Evolutionary conservation across 2,797 vertebrate species (phyloP), one percentile per base, ranked within the genome.

Genomic region (Morus bassanus): DNA sequence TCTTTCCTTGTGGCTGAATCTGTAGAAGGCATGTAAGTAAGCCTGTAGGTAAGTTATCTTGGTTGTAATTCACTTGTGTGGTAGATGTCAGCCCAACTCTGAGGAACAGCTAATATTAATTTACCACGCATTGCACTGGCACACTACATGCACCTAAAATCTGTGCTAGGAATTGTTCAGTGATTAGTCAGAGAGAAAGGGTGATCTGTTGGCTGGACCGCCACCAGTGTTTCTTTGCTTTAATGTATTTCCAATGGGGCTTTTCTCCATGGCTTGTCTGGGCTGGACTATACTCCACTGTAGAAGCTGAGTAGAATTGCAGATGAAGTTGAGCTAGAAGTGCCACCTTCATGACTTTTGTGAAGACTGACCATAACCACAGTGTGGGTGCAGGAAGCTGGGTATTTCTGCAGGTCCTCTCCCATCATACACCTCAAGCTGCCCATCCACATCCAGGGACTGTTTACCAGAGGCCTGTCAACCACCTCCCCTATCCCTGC

Each of bases 341-440:
- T 39, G 17, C 3, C 24, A 56, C 35, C 12, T 74, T 69, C 28
- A 24, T 37, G 5, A 33, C 31, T 48, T 84, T 60, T 67, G 28
- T 57, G 54, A 68, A 61, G 30, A 39, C 11, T 83, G 35, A 41
- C 22, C 16, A 25, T 21, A 67, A 37, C 14, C 15, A 27, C 18
- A 33, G 27, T 5, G 1, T 23, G 17, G 13, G 24, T 53, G 2
- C 35, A 46, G 56, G 64, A 76, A 77, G 2, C 12, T 9, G 0
- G 25, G 15, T 6, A 7, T 8, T 89, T 69, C 21, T 54, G 17
- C 54, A 83, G 24, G 7, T 56, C 16, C 5, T 39, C 2, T 89
- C 16, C 14, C 48, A 8, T 30, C 45, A 15, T 6, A 19, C 0
- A 2, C 28, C 24, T 72, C 41, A 43, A 54, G 14, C 17, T 28